Conservation (phyloP, 2,888 invertebrate genomes). For the Eristalis arbustorum region DNA sequence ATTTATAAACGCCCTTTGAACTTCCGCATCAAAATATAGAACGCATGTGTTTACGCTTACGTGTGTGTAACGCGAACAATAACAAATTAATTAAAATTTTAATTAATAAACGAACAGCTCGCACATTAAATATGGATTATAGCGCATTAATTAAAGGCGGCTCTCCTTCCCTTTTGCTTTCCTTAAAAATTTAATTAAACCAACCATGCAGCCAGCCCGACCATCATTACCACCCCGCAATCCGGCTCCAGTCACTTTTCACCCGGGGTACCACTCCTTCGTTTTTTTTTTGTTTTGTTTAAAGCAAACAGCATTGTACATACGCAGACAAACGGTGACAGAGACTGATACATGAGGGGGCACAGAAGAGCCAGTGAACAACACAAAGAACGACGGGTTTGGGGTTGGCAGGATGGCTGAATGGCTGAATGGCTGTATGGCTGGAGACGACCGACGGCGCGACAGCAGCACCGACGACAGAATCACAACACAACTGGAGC, state of each 20-base stretch:
- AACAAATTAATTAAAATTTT: constrained; percentile 28
- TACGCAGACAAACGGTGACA: not conserved
- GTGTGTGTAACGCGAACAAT: not conserved
- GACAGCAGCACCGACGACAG: not conserved
- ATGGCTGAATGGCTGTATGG: no score
- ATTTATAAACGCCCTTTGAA: not conserved
- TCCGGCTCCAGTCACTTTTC: not conserved
- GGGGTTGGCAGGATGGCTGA: not conserved
- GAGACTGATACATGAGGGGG: not conserved
- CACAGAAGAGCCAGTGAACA: not conserved
- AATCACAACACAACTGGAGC: constrained; percentile 32
- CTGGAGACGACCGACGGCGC: not conserved
- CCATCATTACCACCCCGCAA: constrained; percentile 1
- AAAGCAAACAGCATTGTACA: not conserved
- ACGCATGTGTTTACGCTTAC: not conserved
- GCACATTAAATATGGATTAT: constrained; percentile 55
- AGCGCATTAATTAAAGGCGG: constrained; percentile 53
- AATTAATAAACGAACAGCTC: constrained; percentile 34
- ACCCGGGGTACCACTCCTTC: not conserved
- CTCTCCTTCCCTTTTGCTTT: not conserved
- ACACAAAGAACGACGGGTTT: constrained; percentile 3
- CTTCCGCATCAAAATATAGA: not conserved
- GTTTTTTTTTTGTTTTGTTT: not conserved
- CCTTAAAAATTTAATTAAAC: constrained; percentile 44
- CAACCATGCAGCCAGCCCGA: constrained; percentile 19